A percentile compares a stretch with the other conserved stretches of the same genome.
Conservation (phyloP, 2,113 vertebrate species). For the Triplophysa tibetana region DNA sequence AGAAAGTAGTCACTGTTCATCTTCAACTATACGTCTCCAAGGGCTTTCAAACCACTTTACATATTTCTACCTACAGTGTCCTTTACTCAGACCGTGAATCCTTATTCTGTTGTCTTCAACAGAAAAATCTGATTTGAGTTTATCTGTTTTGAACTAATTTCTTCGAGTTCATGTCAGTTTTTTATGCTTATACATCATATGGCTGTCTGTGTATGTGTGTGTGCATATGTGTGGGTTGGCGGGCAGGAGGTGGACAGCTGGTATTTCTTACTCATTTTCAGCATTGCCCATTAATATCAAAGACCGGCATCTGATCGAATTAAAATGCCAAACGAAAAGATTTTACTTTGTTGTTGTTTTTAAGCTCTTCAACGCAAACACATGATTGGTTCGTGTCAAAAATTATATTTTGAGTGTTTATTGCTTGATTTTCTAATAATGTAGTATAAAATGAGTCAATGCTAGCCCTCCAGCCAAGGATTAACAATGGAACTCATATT, state of each 20-base stretch:
- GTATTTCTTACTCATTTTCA: slow-evolving; percentile 31
- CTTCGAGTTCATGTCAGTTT: not conserved
- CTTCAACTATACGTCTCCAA: not conserved
- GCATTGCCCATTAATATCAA: slow-evolving; percentile 19
- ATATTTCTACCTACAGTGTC: not conserved
- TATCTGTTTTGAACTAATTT: not conserved
- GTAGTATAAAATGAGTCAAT: not conserved
- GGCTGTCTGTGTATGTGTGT: not conserved
- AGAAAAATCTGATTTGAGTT: too few species aligned
- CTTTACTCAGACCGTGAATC: not conserved
- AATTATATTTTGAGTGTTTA: not conserved
- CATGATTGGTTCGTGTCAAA: not conserved
- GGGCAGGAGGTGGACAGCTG: slow-evolving; percentile 15
- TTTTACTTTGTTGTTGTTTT: slow-evolving; percentile 6
- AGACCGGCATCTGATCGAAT: not conserved
- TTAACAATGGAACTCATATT: not conserved
- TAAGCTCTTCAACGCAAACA: not conserved
- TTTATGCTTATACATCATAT: not conserved
- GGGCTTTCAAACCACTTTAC: not conserved
- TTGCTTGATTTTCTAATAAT: not conserved
- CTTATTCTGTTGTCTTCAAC: not conserved
- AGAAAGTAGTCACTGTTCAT: not conserved
- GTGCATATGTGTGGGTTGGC: not conserved
- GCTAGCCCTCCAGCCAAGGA: not conserved
- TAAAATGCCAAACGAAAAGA: slow-evolving; percentile 1